These are phyloP conservation scores for Megalops cyprinoides DNA, from an alignment of 2,797 vertebrate species.

Conservation along the genomic window DNA sequence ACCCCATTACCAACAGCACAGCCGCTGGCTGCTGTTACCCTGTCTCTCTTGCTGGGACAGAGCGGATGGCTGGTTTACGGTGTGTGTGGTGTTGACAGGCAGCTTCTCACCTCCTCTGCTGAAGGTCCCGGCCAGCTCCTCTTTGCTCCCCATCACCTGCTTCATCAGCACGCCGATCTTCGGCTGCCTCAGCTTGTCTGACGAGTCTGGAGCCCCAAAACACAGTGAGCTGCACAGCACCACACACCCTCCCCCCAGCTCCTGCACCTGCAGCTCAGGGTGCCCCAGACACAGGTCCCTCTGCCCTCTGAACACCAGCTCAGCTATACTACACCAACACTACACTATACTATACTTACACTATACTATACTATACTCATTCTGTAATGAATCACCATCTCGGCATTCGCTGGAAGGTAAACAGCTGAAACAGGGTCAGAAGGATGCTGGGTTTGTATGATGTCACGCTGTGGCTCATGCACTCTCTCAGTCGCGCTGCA, in stretches of 20 bases:
- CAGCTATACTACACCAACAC: too few relatives aligned
- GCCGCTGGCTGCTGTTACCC: background rate
- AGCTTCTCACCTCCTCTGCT: constrained; percentile 82
- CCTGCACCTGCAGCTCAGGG: background rate
- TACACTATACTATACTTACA: too few relatives aligned
- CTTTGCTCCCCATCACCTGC: constrained; percentile 89
- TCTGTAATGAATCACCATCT: too few relatives aligned
- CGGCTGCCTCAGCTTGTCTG: constrained; percentile 86
- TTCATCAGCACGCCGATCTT: constrained; percentile 92
- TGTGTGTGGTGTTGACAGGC: background rate
- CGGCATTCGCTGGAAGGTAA: too few relatives aligned
- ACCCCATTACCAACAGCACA: constrained; percentile 57
- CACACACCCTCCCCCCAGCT: background rate
- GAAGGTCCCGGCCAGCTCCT: constrained; percentile 80
- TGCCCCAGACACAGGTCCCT: background rate
- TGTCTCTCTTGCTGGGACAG: too few relatives aligned
- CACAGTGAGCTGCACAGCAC: background rate
- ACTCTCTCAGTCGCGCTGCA: too few relatives aligned
- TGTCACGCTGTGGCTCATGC: too few relatives aligned
- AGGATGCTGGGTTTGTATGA: too few relatives aligned
- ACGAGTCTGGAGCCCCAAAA: constrained; percentile 73
- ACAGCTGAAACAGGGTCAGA: too few relatives aligned
- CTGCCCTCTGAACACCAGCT: too few relatives aligned
- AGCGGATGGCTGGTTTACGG: too few relatives aligned
- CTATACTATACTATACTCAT: too few relatives aligned